A percentile compares a stretch with the other conserved stretches of the same genome.
Conservation (phyloP, 2,888 invertebrate genomes). For the Erebia ligea region DNA sequence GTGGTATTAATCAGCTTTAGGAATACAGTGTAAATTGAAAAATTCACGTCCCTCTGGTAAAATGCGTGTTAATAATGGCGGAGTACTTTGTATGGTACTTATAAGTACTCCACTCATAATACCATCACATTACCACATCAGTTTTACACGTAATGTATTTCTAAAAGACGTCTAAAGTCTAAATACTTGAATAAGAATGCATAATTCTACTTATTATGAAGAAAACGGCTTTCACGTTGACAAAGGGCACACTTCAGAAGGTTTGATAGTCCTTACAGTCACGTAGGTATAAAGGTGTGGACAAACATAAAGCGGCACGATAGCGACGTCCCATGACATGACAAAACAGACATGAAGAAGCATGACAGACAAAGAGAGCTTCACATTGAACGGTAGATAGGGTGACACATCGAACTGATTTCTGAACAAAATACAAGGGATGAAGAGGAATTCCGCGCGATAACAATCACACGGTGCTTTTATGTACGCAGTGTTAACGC, state of each 20-base stretch:
- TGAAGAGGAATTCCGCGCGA: no score
- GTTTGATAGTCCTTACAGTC: constrained; percentile 33
- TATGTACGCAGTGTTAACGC: no score
- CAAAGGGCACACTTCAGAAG: constrained; percentile 25
- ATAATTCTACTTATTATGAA: constrained; percentile 40
- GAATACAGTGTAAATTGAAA: neutral
- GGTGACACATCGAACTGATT: no score
- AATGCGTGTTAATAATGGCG: constrained; percentile 4
- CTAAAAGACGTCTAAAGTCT: constrained; percentile 30
- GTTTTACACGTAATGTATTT: constrained; percentile 36
- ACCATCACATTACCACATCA: constrained; percentile 13
- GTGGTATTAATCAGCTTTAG: neutral
- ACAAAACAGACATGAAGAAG: no score
- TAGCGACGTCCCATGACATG: neutral
- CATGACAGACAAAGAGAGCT: no score
- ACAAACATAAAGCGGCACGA: neutral
- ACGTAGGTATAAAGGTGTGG: constrained; percentile 31
- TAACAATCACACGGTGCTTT: no score
- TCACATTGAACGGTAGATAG: no score
- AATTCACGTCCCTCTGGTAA: neutral
- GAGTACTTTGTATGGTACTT: neutral
- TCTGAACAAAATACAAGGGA: no score
- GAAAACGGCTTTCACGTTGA: constrained; percentile 29
- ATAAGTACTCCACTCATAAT: neutral
- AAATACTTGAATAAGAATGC: constrained; percentile 34